Percentiles rank a stretch among this genome's conserved stretches.
Conservation (phyloP, 1,140 invertebrate genomes). For the Dolichoris vasculosae region DNA sequence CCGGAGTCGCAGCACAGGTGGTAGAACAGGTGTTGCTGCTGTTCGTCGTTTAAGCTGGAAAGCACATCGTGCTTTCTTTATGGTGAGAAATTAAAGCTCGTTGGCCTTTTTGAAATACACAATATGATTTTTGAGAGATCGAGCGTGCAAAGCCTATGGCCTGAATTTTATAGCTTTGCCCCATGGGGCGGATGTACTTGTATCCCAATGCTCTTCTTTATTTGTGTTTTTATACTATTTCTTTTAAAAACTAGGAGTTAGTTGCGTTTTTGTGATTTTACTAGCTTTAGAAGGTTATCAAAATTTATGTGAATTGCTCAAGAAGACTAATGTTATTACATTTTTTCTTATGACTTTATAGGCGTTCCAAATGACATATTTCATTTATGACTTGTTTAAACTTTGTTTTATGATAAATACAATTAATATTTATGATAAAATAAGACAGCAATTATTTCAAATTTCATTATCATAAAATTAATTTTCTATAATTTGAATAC, state of each 20-base stretch:
- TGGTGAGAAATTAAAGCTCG: conserved; percentile 41
- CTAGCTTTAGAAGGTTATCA: conserved; percentile 26
- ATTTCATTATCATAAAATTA: no score
- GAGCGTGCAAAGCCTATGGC: conserved; percentile 2
- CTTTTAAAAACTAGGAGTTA: background rate
- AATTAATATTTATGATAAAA: no score
- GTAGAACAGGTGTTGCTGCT: conserved; percentile 40
- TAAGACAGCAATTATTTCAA: no score
- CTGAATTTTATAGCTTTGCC: conserved; percentile 27
- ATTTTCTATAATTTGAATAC: no score
- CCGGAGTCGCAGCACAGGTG: conserved; percentile 8
- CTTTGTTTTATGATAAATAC: no score
- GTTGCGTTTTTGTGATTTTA: background rate
- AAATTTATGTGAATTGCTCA: conserved; percentile 11
- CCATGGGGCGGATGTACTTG: background rate
- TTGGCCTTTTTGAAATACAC: background rate
- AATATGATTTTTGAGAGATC: conserved; percentile 45
- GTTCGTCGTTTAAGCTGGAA: conserved; percentile 39
- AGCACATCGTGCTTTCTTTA: conserved; percentile 25
- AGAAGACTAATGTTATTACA: conserved; percentile 30
- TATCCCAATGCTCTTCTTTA: background rate
- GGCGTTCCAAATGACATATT: no score
- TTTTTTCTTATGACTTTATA: background rate
- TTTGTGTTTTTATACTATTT: background rate
- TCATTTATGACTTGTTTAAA: no score